Base-by-base conservation (phyloP, 2,113 vertebrate species). In the Nicator chloris region DNA sequence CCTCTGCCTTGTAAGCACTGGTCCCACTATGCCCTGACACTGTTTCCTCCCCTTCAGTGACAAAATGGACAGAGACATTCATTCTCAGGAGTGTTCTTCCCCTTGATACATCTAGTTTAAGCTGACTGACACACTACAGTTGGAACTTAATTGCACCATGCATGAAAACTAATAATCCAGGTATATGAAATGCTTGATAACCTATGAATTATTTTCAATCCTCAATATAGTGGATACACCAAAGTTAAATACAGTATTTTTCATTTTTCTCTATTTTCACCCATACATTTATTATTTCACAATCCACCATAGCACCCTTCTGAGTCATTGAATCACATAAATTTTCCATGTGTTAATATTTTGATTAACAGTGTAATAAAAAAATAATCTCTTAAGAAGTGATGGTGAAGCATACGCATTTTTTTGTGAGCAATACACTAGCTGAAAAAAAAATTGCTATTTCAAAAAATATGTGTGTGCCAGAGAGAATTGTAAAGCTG, bases 271-370 rank as follows among this genome's bases (percentile, higher is more conserved):
- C 28, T 93, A 3, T 83, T 94, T 94, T 94, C 57, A 61, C 56
- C 51, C 60, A 85, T 66, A 77, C 30, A 39, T 70, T 64, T 81
- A 82, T 95, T 93, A 92, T 89, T 91, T 93, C 47, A 63, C 31
- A 89, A 70, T 84, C 64, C 35, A 75, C 66, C 24, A 21, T 37
- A 84, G 54, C 27, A 90, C 47, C 73, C 65, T 88, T 90, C 82
- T 84, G 57, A 96, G 42, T 63, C 76, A 51, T 51, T 86, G 68
- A 90, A 95, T 82, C 3, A 4, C 42, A 88, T 84, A 64, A 10
- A 42, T 96, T 95, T 91, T 88, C n/a, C 53, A 50, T 71, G 84
- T 90, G 54, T 90, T 95, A 93, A 81, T 92, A 83, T 95, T 95
- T 88, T 95, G 86, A 95, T 95, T 93, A 92, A 82, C 56, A 86